phyloP scores from a whole-genome alignment of 2,888 invertebrate species.

The Drosophila tanythrix region DNA sequence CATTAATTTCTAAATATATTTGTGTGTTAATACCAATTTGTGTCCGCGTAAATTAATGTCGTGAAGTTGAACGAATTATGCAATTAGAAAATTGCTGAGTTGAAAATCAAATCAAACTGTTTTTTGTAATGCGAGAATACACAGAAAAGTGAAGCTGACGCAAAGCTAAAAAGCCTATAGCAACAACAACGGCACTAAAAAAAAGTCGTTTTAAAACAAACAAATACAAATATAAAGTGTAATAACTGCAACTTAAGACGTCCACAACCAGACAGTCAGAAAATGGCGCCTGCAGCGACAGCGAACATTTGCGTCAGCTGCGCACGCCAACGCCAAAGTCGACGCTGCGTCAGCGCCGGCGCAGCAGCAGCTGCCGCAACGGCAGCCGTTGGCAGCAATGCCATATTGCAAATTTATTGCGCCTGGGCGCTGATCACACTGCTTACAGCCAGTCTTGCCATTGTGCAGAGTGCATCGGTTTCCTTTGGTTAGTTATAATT shows the following conservation, averaged over 20 bases:
- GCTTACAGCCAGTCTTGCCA: slow-evolving; percentile 70
- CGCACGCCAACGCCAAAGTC: slow-evolving; percentile 53
- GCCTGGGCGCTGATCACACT: slow-evolving; percentile 76
- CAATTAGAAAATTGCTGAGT: slow-evolving; percentile 51
- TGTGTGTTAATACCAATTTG: slow-evolving; percentile 5
- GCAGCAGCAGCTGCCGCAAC: slow-evolving; percentile 27
- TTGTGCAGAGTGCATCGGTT: slow-evolving; percentile 82
- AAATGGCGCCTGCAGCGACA: slow-evolving; percentile 62
- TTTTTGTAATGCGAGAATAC: slow-evolving; percentile 52
- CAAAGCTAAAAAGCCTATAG: slow-evolving; percentile 14
- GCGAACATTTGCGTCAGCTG: slow-evolving; percentile 58
- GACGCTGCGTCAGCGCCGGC: slow-evolving; percentile 53
- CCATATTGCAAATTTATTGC: slow-evolving; percentile 72
- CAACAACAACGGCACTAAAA: slow-evolving; percentile 49
- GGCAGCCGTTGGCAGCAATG: slow-evolving; percentile 40
- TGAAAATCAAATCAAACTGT: slow-evolving; percentile 44
- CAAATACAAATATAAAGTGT: slow-evolving; percentile 29
- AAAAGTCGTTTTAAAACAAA: slow-evolving; percentile 65
- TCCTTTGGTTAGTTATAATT: slow-evolving; percentile 82
- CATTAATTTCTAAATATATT: slow-evolving; percentile 10
- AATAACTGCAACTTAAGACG: slow-evolving; percentile 49
- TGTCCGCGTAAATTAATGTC: slow-evolving; percentile 16
- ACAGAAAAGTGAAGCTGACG: slow-evolving; percentile 52
- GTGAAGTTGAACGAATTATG: slow-evolving; percentile 41
- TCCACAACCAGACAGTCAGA: slow-evolving; percentile 40